These are phyloP conservation scores for Nautilus pompilius DNA, from an alignment of 1,140 invertebrate species.

Conservation along the genomic window DNA sequence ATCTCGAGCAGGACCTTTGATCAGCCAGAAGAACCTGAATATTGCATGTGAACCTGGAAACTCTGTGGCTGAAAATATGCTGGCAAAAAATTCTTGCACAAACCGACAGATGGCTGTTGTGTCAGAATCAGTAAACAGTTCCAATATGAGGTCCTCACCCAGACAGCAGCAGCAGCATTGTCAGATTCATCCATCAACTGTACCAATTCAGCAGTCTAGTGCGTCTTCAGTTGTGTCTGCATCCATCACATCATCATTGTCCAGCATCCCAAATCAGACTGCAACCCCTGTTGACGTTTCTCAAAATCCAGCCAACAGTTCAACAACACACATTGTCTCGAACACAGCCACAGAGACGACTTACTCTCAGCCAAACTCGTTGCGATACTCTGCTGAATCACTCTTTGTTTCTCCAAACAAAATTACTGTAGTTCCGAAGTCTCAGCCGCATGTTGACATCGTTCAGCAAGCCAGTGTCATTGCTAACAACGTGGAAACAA, in stretches of 20 bases:
- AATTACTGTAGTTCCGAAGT: slow-evolving; percentile 3
- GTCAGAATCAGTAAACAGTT: neutral
- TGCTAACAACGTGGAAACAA: slow-evolving; percentile 4
- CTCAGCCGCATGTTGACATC: slow-evolving; percentile 1
- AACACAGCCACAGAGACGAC: neutral
- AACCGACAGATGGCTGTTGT: neutral
- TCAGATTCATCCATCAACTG: slow-evolving; percentile 4
- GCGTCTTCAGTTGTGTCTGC: no score
- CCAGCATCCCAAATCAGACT: no score
- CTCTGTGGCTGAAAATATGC: neutral
- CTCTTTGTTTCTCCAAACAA: slow-evolving; percentile 23
- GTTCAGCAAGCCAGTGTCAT: neutral
- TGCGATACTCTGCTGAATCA: slow-evolving; percentile 25
- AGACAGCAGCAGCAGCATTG: neutral
- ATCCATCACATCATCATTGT: no score
- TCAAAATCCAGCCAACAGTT: no score
- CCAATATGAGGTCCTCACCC: neutral
- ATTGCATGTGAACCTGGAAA: no score
- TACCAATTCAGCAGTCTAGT: no score
- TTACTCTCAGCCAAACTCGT: neutral
- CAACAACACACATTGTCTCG: neutral
- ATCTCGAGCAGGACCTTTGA: no score
- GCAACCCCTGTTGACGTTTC: no score
- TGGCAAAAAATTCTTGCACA: neutral
- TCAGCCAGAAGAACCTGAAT: no score